phyloP scores from a whole-genome alignment of 35 echinoderm and acorn worm genomes.

The Amphiura filiformis region DNA sequence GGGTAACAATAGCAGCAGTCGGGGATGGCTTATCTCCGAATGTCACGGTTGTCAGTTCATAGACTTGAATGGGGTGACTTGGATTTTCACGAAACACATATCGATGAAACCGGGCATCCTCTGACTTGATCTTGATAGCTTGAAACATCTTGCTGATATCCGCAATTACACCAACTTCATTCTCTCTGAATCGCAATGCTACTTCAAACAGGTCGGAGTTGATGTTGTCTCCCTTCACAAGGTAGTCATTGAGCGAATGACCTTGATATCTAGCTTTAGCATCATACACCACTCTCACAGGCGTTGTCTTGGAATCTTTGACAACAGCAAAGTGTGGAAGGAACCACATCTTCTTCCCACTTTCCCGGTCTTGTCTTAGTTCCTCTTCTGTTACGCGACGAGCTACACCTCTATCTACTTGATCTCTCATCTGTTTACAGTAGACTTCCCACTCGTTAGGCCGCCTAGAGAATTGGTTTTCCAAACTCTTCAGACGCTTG shows the following conservation, averaged over 20 bases:
- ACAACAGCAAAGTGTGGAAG: slow-evolving; percentile 33
- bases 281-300: slow-evolving; percentile 24
- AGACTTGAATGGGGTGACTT: slow-evolving; percentile 53
- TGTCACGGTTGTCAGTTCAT: slow-evolving; percentile 33
- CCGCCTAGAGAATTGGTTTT: slow-evolving; percentile 30
- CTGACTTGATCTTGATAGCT: not conserved
- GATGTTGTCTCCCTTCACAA: slow-evolving; percentile 23
- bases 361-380: slow-evolving; percentile 31
- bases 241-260: slow-evolving; percentile 34
- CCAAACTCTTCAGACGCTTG: slow-evolving; percentile 42
- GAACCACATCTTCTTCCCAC: slow-evolving; percentile 62
- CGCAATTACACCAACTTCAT: slow-evolving; percentile 8
- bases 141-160: slow-evolving; percentile 33
- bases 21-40: slow-evolving; percentile 56
- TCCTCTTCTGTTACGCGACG: slow-evolving; percentile 41
- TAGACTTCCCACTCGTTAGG: not conserved
- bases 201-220: slow-evolving; percentile 27
- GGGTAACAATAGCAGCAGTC: slow-evolving; percentile 52
- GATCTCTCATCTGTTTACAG: slow-evolving; percentile 45
- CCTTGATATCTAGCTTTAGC: slow-evolving; percentile 12
- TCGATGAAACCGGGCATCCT: slow-evolving; percentile 32
- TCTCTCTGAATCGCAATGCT: slow-evolving; percentile 28
- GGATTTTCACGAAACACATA: slow-evolving; percentile 29
- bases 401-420: slow-evolving; percentile 29
- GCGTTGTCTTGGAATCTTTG: slow-evolving; percentile 14